Evolutionary conservation across 2,888 invertebrate species (phyloP).

Genomic region (Drosophila prolongata): DNA sequence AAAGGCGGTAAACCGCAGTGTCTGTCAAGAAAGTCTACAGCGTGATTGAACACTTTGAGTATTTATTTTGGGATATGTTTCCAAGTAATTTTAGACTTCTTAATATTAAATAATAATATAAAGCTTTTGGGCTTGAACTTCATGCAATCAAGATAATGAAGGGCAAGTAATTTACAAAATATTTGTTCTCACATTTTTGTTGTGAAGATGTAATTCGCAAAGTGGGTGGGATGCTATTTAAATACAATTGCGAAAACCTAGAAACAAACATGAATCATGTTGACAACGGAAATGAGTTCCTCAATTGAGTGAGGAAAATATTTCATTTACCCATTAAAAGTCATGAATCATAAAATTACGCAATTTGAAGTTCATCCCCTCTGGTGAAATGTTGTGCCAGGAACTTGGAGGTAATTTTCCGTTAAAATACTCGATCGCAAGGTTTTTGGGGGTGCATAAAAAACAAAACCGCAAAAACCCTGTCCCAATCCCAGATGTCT

Average conservation of each 20-base stretch:
- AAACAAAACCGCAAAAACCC: conserved; percentile 28
- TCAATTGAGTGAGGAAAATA: conserved; percentile 30
- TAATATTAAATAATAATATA: not conserved
- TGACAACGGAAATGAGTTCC: conserved; percentile 11
- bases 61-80: conserved; percentile 17
- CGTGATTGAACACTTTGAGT: conserved; percentile 27
- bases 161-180: not conserved
- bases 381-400: conserved; percentile 36
- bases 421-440: not conserved
- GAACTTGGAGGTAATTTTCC: conserved; percentile 26
- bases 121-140: too few relatives aligned
- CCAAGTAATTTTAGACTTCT: not conserved
- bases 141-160: too few relatives aligned
- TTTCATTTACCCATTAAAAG: conserved; percentile 24
- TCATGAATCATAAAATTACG: conserved; percentile 20
- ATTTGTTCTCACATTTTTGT: not conserved
- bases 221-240: conserved; percentile 26
- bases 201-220: not conserved
- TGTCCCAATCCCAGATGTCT: conserved; percentile 12
- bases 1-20: conserved; percentile 2
- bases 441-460: conserved; percentile 1
- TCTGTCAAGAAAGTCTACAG: not conserved
- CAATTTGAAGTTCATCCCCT: not conserved
- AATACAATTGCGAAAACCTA: conserved; percentile 18
- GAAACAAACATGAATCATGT: conserved; percentile 49